Evolutionary conservation across 2,113 vertebrate species (phyloP).

Genomic region (Albula glossodonta): DNA sequence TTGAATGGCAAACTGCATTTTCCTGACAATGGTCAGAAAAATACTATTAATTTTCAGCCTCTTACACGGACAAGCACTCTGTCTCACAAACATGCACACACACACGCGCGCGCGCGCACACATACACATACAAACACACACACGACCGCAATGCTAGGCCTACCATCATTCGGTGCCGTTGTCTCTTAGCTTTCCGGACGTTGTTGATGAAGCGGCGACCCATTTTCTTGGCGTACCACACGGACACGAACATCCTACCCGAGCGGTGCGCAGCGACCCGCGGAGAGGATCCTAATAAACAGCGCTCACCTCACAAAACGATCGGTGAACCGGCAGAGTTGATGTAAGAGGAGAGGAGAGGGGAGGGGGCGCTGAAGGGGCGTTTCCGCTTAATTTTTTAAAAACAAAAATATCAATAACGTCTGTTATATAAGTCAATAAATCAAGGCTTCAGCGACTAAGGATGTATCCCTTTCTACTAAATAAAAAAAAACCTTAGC

Average conservation of each 20-base stretch:
- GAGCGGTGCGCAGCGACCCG: constrained; percentile 28
- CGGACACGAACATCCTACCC: constrained; percentile 72
- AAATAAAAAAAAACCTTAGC: neutral
- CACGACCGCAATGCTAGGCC: constrained; percentile 34
- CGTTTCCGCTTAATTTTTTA: neutral
- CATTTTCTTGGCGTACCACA: constrained; percentile 81
- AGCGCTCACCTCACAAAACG: constrained; percentile 23
- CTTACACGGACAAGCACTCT: too few species aligned
- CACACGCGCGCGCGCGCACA: constrained; percentile 7
- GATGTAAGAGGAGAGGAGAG: constrained; percentile 12
- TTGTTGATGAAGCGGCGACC: constrained; percentile 73
- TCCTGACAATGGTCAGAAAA: neutral
- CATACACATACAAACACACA: constrained; percentile 22
- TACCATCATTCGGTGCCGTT: constrained; percentile 70
- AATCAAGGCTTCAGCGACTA: neutral
- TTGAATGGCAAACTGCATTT: neutral
- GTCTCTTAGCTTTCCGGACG: constrained; percentile 69
- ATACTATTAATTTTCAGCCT: neutral
- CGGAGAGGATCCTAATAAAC: constrained; percentile 21
- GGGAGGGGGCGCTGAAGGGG: neutral
- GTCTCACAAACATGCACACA: too few species aligned
- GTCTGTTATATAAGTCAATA: neutral
- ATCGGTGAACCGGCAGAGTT: constrained; percentile 5
- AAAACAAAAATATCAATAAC: neutral
- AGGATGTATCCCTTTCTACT: neutral